These are phyloP conservation scores for Neogale vison DNA, from an alignment of 2,113 vertebrate species.

Conservation along the genomic window DNA sequence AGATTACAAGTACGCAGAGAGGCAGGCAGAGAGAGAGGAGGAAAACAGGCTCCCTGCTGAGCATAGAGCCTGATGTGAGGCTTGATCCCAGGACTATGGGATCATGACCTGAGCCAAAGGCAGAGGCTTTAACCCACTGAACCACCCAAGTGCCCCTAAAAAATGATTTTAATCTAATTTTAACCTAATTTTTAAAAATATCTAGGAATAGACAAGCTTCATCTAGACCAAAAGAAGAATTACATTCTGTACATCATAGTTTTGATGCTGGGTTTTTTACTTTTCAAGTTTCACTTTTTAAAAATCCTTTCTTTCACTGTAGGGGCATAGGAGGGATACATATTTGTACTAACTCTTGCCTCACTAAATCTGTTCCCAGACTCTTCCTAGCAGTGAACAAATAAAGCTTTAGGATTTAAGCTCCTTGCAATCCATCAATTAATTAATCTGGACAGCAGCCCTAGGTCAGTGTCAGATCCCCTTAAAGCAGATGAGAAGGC, in stretches of 20 bases:
- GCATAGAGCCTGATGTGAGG: no score
- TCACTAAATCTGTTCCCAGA: constrained; percentile 37
- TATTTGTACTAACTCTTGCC: not conserved
- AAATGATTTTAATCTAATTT: not conserved
- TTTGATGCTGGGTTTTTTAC: not conserved
- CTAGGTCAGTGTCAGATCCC: constrained; percentile 50
- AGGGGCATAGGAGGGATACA: not conserved
- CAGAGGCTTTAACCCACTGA: no score
- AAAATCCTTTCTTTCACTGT: not conserved
- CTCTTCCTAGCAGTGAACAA: constrained; percentile 16
- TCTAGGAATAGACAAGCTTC: not conserved
- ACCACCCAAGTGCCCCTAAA: no score
- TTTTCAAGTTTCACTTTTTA: not conserved
- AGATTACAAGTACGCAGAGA: no score
- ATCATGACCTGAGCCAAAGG: no score
- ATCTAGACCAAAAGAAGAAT: not conserved
- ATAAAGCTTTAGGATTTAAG: constrained; percentile 46
- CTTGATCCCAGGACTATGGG: no score
- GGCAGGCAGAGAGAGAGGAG: no score
- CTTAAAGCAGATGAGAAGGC: constrained; percentile 32
- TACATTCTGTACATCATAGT: not conserved
- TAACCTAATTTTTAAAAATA: not conserved
- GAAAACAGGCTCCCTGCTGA: no score
- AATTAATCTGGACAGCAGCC: constrained; percentile 64
- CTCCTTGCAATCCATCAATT: constrained; percentile 46